Conservation (phyloP, 1,140 invertebrate genomes). For the Yoshiicerus persimilis region DNA sequence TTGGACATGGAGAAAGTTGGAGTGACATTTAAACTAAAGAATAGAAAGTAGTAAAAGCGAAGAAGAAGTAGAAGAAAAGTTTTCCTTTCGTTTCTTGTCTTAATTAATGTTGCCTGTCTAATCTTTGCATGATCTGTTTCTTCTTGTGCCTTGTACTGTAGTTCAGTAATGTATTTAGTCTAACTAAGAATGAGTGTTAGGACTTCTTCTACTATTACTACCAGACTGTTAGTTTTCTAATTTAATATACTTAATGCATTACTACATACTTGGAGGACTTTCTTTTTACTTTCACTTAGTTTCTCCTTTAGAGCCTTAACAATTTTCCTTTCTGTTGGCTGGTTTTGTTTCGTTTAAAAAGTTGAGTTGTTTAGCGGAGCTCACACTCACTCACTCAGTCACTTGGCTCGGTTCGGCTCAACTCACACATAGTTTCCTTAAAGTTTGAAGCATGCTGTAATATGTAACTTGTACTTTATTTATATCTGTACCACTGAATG, state of each 20-base stretch:
- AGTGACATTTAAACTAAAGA: not conserved
- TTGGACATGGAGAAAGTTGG: not conserved
- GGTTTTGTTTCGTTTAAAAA: not conserved
- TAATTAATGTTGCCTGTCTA: conserved; percentile 14
- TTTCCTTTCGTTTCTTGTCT: not conserved
- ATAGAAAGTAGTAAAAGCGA: not conserved
- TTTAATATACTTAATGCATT: not conserved
- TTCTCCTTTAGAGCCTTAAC: not conserved
- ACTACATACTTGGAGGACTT: not conserved
- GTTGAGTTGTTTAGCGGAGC: not conserved
- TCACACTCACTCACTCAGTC: not conserved
- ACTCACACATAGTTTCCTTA: not conserved
- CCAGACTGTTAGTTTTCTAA: not conserved
- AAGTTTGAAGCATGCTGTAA: not conserved
- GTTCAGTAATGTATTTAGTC: not conserved
- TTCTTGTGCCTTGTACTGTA: not conserved
- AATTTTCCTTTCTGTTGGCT: not conserved
- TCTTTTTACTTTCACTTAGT: not conserved
- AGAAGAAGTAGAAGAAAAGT: not conserved
- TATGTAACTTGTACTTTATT: not conserved
- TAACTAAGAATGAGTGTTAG: not conserved
- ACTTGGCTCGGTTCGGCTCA: not conserved
- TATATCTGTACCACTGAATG: no score
- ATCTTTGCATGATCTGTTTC: conserved; percentile 4
- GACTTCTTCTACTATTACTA: not conserved